Base-by-base conservation (phyloP, 2,888 invertebrate species). In the Troides aeacus region DNA sequence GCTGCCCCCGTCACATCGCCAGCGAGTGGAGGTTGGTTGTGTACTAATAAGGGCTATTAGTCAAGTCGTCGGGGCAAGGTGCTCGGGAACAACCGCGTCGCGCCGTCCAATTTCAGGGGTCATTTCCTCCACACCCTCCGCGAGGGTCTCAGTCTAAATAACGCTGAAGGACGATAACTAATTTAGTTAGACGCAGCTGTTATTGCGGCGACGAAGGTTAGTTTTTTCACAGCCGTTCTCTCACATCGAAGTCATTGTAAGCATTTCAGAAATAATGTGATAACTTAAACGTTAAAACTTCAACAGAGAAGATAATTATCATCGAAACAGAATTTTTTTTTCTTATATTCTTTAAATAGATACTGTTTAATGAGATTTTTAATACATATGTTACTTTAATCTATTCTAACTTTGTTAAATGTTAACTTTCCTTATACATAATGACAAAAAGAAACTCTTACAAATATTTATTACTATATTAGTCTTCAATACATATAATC, bases 81-180 rank as follows among this genome's bases (percentile, higher is more conserved):
- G 89, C 77, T 87, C 86, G 74, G 84, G 30, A 84, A 84, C 81
- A 83, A 87, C 82, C 80, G 80, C 85, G 82, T 78, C 82, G 82
- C 80, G 81, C 77, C 79, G 81, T 81, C 82, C 87, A 90, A 92
- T 92, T 92, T 92, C 91, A 91, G 86, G 92, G 89, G 82, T 82
- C 91, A 90, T 92, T 92, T 89, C 84, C 85, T 81, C 81, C 86
- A 85, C 86, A 81, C 87, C 86, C 86, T 79, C 77, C 76, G 74
- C 75, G 77, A 80, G 75, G 80, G 80, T 68, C 71, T 76, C 75
- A 77, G 80, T 79, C 81, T 79, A 86, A 84, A 85, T 81, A 84
- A 83, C 77, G 83, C 81, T 80, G 79, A 76, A 79, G 84, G 81
- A 80, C 76, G 76, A 56, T 66, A 70, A 67, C 66, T 70, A 66